These are phyloP conservation scores for Tromatobia lineatoria DNA, from an alignment of 2,888 invertebrate species.

Conservation along the genomic window DNA sequence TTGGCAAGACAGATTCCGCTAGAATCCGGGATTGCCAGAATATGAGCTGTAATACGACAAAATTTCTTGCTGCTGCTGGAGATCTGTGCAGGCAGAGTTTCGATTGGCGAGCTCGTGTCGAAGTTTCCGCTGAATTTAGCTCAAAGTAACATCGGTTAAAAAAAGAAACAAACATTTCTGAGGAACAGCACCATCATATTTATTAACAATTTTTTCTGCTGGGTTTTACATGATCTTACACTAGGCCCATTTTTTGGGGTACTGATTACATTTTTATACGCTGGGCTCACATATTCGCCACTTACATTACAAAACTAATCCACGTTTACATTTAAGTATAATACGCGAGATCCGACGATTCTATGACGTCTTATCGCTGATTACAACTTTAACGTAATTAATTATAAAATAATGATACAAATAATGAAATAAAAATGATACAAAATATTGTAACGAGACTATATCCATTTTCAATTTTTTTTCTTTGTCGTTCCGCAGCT, in stretches of 20 bases:
- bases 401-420: no score
- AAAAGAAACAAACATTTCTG: not conserved
- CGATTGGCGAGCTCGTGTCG: slow-evolving; percentile 58
- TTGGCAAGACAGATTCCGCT: slow-evolving; percentile 74
- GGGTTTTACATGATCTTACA: not conserved
- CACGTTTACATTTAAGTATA: no score
- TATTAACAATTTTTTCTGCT: not conserved
- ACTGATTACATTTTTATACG: not conserved
- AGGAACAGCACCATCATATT: not conserved
- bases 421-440: no score
- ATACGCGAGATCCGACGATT: no score
- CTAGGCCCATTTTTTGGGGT: not conserved
- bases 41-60: slow-evolving; percentile 50
- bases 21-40: slow-evolving; percentile 67
- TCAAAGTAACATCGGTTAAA: slow-evolving; percentile 17
- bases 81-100: slow-evolving; percentile 20
- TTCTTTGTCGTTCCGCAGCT: no score
- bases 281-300: no score
- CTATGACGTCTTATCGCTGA: no score
- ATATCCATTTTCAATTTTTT: no score
- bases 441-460: no score
- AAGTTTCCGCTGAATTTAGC: slow-evolving; percentile 63
- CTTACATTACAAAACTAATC: no score
- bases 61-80: slow-evolving; percentile 1
- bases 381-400: no score